A percentile compares a stretch with the other conserved stretches of the same genome.
Conservation (phyloP, 2,113 vertebrate genomes). For the Todiramphus chloris region DNA sequence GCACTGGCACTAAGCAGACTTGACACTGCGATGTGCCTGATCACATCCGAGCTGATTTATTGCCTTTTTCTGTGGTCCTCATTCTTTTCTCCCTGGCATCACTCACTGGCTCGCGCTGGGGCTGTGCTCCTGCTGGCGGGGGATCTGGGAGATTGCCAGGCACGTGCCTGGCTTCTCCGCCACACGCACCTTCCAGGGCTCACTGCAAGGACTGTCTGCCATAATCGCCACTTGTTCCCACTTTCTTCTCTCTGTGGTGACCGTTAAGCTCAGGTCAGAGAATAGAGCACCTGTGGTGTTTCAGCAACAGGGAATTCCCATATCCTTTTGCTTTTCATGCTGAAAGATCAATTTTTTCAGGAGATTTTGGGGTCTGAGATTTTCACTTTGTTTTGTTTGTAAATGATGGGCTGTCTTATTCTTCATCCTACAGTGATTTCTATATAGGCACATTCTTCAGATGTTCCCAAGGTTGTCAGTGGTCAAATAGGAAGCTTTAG, state of each 20-base stretch:
- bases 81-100: constrained; percentile 4
- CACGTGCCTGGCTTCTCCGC: not conserved
- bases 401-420: not conserved
- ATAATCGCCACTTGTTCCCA: accelerated
- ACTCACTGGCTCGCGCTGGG: accelerated
- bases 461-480: not conserved
- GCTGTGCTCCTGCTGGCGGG: not conserved
- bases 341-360: not conserved
- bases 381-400: not conserved
- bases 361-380: not conserved
- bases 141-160: constrained; percentile 24
- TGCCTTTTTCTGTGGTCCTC: not conserved
- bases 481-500: not conserved
- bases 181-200: not conserved
- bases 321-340: not conserved
- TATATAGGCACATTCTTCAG: not conserved
- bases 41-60: not conserved
- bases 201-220: not conserved
- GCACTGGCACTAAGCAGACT: not conserved
- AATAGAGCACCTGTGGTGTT: accelerated
- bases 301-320: accelerated
- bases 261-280: not conserved
- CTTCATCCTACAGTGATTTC: not conserved
- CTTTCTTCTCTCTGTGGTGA: not conserved
- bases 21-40: not conserved